Conservation (phyloP, 2,113 vertebrate species). For the Albula goreensis region DNA sequence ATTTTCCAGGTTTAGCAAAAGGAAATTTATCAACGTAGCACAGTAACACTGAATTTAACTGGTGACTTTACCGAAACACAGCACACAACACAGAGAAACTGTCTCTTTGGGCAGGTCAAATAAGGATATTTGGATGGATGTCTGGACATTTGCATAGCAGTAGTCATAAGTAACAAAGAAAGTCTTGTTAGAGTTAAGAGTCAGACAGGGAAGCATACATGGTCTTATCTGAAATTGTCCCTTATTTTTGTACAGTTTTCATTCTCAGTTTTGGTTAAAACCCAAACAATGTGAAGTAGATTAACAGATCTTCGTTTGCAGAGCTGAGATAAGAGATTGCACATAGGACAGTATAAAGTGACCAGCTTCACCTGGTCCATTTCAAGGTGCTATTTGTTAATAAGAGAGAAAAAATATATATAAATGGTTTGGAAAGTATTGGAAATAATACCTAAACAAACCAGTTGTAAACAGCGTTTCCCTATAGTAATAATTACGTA, state of each 20-base stretch:
- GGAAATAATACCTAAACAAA: not conserved
- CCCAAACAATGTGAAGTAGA: slow-evolving; percentile 32
- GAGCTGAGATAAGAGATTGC: slow-evolving; percentile 49
- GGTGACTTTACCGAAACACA: not conserved
- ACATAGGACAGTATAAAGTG: slow-evolving; percentile 49
- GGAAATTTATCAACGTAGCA: slow-evolving; percentile 6
- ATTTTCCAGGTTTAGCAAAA: not conserved
- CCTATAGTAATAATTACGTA: not conserved
- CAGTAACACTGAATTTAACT: not conserved
- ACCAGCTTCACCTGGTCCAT: slow-evolving; percentile 58
- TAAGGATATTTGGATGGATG: not conserved
- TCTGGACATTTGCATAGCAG: not conserved
- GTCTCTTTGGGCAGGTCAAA: not conserved
- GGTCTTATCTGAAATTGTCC: not conserved
- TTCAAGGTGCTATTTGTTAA: slow-evolving; percentile 70
- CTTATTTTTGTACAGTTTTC: not conserved
- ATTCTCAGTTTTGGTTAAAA: slow-evolving; percentile 28
- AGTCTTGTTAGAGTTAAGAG: not conserved
- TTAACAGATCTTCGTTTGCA: slow-evolving; percentile 33
- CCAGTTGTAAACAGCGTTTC: not conserved
- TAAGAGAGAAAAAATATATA: not conserved
- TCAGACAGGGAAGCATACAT: not conserved
- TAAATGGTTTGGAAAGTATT: slow-evolving; percentile 44
- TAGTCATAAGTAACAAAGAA: not conserved
- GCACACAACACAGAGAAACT: not conserved